phyloP scores from a whole-genome alignment of 2,888 invertebrate genomes.

The Coleophora flavipennella region DNA sequence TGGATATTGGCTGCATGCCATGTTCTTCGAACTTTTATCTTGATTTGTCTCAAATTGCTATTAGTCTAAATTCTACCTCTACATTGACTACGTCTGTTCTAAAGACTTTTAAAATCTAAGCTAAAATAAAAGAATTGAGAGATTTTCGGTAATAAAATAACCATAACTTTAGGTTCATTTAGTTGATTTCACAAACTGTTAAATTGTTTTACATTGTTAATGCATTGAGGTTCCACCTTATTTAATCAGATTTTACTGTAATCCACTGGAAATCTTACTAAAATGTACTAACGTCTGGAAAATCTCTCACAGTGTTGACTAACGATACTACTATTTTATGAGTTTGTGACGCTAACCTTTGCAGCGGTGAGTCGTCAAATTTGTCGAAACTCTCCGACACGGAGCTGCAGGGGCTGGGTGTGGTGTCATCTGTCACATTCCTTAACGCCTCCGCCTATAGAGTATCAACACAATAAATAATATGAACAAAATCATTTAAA shows the following conservation, averaged over 20 bases:
- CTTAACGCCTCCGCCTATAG: conserved; percentile 65
- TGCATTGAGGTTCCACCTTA: no score
- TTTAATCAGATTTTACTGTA: no score
- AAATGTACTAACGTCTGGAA: no score
- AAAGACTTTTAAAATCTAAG: not conserved
- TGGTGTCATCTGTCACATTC: conserved; percentile 79
- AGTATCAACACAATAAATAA: not conserved
- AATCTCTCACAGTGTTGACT: no score
- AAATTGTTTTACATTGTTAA: no score
- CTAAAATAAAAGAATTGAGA: not conserved
- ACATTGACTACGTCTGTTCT: not conserved
- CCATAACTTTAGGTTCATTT: no score
- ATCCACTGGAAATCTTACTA: no score
- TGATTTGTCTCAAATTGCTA: conserved; percentile 36
- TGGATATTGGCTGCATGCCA: conserved; percentile 55
- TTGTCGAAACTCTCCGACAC: conserved; percentile 91
- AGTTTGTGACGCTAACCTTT: conserved; percentile 67
- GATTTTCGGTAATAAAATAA: no score
- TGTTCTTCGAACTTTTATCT: conserved; percentile 29
- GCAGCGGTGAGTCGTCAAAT: conserved; percentile 91
- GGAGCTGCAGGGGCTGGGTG: conserved; percentile 91
- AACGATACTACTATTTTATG: not conserved
- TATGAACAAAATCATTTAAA: no score
- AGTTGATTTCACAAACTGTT: no score
- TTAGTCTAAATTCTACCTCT: conserved; percentile 23